A percentile compares a stretch with the other conserved stretches of the same genome.
Conservation (phyloP, 23 tunicate genomes). For the Ciona savignyi region DNA sequence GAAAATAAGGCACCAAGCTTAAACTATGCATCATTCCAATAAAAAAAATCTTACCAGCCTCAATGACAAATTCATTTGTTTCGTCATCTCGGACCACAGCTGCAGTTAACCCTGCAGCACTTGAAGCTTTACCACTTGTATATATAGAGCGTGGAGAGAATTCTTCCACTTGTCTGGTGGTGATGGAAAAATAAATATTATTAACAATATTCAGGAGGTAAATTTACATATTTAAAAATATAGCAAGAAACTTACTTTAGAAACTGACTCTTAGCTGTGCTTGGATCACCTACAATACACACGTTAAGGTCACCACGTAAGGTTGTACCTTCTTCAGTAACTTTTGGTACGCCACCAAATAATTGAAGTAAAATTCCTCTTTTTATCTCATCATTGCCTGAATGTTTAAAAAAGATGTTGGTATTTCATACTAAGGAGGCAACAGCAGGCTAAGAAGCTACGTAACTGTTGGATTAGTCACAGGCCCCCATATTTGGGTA, state of each 20-base stretch:
- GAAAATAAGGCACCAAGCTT: no score
- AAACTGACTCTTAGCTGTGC: conserved; percentile 91
- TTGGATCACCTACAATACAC: conserved; percentile 95
- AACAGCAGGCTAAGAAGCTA: no score
- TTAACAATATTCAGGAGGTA: no score
- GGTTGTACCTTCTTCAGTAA: conserved; percentile 71
- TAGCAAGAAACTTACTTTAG: conserved; percentile 39
- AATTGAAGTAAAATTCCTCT: conserved; percentile 82
- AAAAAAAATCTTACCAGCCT: conserved; percentile 52
- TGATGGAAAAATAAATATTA: no score
- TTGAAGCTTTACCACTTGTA: conserved; percentile 97
- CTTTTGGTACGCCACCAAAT: conserved; percentile 93
- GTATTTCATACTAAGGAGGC: no score
- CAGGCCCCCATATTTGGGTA: no score
- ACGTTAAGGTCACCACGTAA: conserved; percentile 89
- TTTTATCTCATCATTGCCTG: conserved; percentile 91
- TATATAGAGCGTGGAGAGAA: conserved; percentile 91
- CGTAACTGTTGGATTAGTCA: no score
- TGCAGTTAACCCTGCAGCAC: conserved; percentile 98
- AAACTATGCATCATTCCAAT: no score
- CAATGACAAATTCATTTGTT: conserved; percentile 90
- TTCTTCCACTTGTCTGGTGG: conserved; percentile 64
- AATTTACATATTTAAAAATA: no score
- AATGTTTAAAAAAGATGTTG: no score
- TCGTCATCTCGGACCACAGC: conserved; percentile 97